Percentiles rank a stretch among this genome's conserved stretches.
Conservation (phyloP, 2,113 vertebrate species). For the Dipodomys stephensi region DNA sequence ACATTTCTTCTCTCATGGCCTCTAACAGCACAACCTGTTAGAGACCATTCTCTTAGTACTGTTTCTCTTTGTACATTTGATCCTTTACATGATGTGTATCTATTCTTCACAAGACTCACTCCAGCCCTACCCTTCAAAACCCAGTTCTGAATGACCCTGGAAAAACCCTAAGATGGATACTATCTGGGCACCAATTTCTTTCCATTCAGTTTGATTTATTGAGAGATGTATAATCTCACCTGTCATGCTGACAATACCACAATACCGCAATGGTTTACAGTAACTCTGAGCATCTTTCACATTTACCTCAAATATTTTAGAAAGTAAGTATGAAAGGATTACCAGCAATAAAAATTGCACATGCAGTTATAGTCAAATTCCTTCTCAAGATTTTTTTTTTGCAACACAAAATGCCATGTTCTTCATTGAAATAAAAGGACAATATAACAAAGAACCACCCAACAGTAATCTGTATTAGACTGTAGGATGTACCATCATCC, state of each 20-base stretch:
- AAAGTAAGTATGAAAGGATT: slow-evolving; percentile 34
- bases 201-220: slow-evolving; percentile 33
- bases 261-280: slow-evolving; percentile 14
- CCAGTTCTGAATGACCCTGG: not conserved
- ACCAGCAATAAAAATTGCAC: slow-evolving; percentile 34
- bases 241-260: slow-evolving; percentile 16
- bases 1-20: not conserved
- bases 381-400: slow-evolving; percentile 26
- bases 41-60: slow-evolving; percentile 28
- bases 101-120: not conserved
- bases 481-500: not conserved
- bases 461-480: not conserved
- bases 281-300: slow-evolving; percentile 45
- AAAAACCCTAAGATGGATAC: not conserved
- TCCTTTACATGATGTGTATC: not conserved
- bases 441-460: not conserved
- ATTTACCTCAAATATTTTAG: slow-evolving; percentile 54
- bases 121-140: not conserved
- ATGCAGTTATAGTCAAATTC: slow-evolving; percentile 15
- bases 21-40: not conserved
- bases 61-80: slow-evolving; percentile 13
- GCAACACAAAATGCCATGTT: not conserved
- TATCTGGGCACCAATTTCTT: not conserved
- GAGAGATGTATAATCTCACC: not conserved
- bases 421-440: not conserved